These are phyloP conservation scores for Hafferia zeledoni DNA, from an alignment of 2,797 vertebrate species.

Conservation along the genomic window DNA sequence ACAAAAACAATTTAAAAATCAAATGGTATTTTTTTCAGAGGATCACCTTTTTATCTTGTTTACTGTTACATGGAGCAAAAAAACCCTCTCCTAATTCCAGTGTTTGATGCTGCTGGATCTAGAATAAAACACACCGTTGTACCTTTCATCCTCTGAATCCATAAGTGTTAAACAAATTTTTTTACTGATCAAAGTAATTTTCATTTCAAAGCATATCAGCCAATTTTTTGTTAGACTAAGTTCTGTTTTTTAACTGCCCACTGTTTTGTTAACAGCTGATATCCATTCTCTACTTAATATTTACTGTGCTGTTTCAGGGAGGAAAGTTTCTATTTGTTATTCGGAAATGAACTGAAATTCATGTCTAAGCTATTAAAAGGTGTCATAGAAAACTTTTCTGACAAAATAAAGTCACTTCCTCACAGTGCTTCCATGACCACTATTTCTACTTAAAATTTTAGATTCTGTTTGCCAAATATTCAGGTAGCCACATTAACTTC, in stretches of 20 bases:
- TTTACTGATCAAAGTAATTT: neutral
- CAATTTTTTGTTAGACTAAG: neutral
- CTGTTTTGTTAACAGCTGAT: neutral
- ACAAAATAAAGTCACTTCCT: neutral
- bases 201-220: neutral
- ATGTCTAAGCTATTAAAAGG: neutral
- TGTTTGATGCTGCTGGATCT: neutral
- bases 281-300: neutral
- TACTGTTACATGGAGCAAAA: neutral
- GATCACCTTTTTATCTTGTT: neutral
- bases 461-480: neutral
- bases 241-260: neutral
- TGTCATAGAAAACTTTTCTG: neutral
- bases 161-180: neutral
- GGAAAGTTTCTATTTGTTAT: neutral
- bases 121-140: neutral
- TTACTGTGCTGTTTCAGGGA: neutral
- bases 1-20: neutral
- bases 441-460: neutral
- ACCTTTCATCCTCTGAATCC: neutral
- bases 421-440: neutral
- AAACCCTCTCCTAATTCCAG: neutral
- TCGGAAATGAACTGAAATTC: neutral
- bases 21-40: neutral
- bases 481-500: neutral